These are phyloP conservation scores for Epizoanthus illoricatus DNA, from an alignment of 92 coral and sea anemone genomes.

Conservation along the genomic window DNA sequence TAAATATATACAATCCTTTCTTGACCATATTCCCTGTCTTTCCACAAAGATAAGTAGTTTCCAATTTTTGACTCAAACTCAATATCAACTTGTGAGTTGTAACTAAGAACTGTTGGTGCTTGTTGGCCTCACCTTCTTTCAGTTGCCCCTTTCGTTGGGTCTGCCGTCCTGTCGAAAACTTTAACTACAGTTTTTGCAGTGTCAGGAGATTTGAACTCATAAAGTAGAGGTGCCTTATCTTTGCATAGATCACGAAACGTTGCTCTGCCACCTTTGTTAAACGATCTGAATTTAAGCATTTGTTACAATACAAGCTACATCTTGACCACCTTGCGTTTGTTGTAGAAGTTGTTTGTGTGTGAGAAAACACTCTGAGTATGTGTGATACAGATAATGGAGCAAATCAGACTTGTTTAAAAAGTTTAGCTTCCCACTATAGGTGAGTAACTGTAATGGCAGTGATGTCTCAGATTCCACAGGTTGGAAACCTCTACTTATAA, in stretches of 20 bases:
- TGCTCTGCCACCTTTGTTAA: constrained; percentile 30
- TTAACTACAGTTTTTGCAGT: constrained; percentile 2
- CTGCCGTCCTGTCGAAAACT: constrained; percentile 41
- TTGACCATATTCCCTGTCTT: constrained; percentile 36
- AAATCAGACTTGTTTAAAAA: constrained; percentile 36
- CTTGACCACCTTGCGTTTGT: not conserved
- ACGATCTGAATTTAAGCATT: constrained; percentile 32
- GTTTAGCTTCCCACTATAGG: constrained; percentile 5
- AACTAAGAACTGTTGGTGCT: constrained; percentile 34
- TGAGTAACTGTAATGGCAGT: constrained; percentile 32
- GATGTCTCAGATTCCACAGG: constrained; percentile 2
- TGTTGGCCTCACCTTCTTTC: constrained; percentile 23
- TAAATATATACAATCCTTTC: constrained; percentile 24
- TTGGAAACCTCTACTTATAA: constrained; percentile 12
- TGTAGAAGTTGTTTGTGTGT: no score
- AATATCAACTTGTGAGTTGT: constrained; percentile 25
- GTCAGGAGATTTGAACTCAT: constrained; percentile 3
- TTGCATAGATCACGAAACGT: constrained; percentile 31
- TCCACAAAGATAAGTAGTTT: constrained; percentile 39
- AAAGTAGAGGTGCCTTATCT: constrained; percentile 21
- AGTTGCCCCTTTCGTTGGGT: constrained; percentile 21
- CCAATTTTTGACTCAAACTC: constrained; percentile 23
- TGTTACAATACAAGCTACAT: constrained; percentile 27
- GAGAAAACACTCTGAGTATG: no score
- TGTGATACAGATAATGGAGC: not conserved